Conservation (phyloP, 2,888 invertebrate genomes). For the Cheilosia vernalis region DNA sequence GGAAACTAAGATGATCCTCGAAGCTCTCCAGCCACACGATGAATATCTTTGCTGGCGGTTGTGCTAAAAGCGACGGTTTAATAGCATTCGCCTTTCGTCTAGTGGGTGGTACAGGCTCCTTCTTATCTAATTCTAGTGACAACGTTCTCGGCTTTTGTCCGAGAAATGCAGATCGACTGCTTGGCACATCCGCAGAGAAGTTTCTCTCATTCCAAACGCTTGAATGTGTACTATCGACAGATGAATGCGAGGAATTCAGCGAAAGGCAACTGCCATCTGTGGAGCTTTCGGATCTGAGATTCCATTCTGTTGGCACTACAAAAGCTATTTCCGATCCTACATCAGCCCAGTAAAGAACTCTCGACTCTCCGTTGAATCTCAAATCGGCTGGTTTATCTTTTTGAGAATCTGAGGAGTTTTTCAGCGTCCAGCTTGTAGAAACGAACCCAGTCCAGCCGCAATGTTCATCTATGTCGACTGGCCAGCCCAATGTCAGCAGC, state of each 20-base stretch:
- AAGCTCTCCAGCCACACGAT: slow-evolving; percentile 98
- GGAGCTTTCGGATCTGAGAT: slow-evolving; percentile 82
- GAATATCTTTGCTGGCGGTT: slow-evolving; percentile 90
- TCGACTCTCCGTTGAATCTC: slow-evolving; percentile 92
- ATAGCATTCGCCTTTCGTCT: slow-evolving; percentile 85
- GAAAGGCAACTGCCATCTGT: slow-evolving; percentile 85
- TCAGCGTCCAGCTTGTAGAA: slow-evolving; percentile 91
- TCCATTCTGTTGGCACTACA: slow-evolving; percentile 90
- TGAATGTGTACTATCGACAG: slow-evolving; percentile 77
- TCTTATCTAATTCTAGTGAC: slow-evolving; percentile 87
- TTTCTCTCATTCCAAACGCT: slow-evolving; percentile 76
- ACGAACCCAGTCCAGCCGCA: slow-evolving; percentile 97
- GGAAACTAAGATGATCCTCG: slow-evolving; percentile 95
- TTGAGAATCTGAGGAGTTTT: slow-evolving; percentile 78
- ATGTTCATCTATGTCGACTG: slow-evolving; percentile 92
- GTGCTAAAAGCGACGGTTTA: slow-evolving; percentile 85
- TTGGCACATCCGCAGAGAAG: slow-evolving; percentile 71
- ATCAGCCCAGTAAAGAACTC: slow-evolving; percentile 97
- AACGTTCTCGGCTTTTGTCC: slow-evolving; percentile 87
- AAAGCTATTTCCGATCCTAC: slow-evolving; percentile 97
- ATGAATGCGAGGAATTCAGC: slow-evolving; percentile 76
- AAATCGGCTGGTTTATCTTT: slow-evolving; percentile 85
- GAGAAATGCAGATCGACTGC: slow-evolving; percentile 76
- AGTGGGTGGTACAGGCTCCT: slow-evolving; percentile 85
- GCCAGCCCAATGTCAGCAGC: slow-evolving; percentile 92